A percentile compares a stretch with the other conserved stretches of the same genome.
Evolutionary conservation across 2,888 invertebrate genomes (phyloP).

Genomic region (Leistus spinibarbis): DNA sequence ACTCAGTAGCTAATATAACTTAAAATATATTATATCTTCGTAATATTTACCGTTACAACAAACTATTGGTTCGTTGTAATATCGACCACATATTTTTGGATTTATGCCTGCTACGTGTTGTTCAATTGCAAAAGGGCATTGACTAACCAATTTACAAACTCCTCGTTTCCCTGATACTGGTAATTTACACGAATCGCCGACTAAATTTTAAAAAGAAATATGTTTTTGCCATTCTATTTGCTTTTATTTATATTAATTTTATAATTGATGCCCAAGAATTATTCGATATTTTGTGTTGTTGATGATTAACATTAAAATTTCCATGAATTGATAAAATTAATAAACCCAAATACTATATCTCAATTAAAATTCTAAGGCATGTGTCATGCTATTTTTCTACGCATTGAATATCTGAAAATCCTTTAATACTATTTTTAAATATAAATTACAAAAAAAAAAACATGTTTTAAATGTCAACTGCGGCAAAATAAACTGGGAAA

Average conservation of each 20-base stretch:
- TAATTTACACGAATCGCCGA: slow-evolving; percentile 47
- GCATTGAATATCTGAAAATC: not conserved
- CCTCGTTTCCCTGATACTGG: slow-evolving; percentile 45
- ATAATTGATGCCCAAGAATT: too few relatives aligned
- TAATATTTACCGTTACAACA: slow-evolving; percentile 49
- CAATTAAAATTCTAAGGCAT: not conserved
- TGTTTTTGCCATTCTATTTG: not conserved
- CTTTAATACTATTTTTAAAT: not conserved
- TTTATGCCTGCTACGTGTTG: slow-evolving; percentile 48
- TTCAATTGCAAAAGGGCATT: slow-evolving; percentile 49
- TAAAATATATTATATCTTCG: too few relatives aligned
- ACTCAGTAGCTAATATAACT: too few relatives aligned
- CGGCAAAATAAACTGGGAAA: not conserved
- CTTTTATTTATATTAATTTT: not conserved
- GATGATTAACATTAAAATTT: not conserved
- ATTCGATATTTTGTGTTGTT: too few relatives aligned
- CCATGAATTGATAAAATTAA: not conserved
- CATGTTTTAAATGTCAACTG: not conserved
- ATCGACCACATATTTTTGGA: slow-evolving; percentile 50
- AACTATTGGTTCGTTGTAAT: slow-evolving; percentile 49
- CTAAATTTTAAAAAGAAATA: slow-evolving; percentile 24
- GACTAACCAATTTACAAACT: slow-evolving; percentile 47
- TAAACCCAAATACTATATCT: not conserved
- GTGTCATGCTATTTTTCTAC: not conserved
- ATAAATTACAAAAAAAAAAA: not conserved